Evolutionary conservation across 2,888 invertebrate species (phyloP).

Genomic region (Perizoma flavofasciatum): DNA sequence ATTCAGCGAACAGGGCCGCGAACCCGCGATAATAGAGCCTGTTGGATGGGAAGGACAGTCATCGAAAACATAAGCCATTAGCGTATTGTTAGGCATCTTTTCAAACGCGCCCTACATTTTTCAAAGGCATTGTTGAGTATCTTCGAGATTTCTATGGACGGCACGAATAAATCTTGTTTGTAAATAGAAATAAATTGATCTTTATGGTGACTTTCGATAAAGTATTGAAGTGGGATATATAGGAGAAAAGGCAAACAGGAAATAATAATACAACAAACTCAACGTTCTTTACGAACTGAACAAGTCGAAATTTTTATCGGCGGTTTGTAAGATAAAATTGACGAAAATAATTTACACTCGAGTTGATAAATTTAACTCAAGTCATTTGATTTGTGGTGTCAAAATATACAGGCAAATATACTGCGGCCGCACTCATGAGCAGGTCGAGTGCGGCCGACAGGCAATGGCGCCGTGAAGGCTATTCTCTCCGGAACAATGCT

Average conservation of each 20-base stretch:
- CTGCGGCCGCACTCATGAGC: conserved; percentile 53
- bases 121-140: conserved; percentile 53
- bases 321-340: too few species aligned
- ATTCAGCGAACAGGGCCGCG: conserved; percentile 76
- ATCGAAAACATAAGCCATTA: conserved; percentile 81
- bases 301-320: background rate
- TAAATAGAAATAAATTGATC: conserved; percentile 25
- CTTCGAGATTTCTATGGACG: conserved; percentile 50
- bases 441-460: conserved; percentile 65
- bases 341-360: too few species aligned
- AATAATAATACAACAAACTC: background rate
- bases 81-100: conserved; percentile 74
- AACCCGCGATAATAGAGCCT: conserved; percentile 76
- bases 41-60: conserved; percentile 75
- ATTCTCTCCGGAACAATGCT: conserved; percentile 74
- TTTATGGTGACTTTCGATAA: conserved; percentile 7
- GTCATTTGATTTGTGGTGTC: too few species aligned
- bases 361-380: too few species aligned
- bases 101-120: conserved; percentile 64
- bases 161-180: conserved; percentile 28
- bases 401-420: conserved; percentile 2
- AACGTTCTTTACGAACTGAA: background rate
- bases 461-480: conserved; percentile 61
- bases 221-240: background rate
- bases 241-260: background rate